These are phyloP conservation scores for Drosophila neocordata DNA, from an alignment of 1,140 invertebrate species.

Conservation along the genomic window DNA sequence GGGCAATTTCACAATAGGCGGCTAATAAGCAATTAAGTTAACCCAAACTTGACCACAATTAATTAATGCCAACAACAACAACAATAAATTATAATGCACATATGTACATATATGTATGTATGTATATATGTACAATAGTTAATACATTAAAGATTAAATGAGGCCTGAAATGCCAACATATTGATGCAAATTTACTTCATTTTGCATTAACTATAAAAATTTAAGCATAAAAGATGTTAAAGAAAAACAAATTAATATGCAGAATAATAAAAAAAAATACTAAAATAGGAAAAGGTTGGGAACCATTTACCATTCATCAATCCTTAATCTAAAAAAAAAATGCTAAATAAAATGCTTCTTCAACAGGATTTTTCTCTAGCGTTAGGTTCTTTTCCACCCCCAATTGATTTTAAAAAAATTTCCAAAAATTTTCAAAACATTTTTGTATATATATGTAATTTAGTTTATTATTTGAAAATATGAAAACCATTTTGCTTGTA, in stretches of 20 bases:
- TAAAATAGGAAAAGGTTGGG: too few relatives aligned
- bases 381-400: too few relatives aligned
- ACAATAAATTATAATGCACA: conserved; percentile 42
- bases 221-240: not conserved
- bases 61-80: conserved; percentile 31
- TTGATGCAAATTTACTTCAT: not conserved
- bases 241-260: not conserved
- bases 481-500: conserved; percentile 42
- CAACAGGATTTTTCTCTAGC: too few relatives aligned
- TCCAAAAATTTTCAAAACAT: too few relatives aligned
- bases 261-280: too few relatives aligned
- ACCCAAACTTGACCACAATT: conserved; percentile 53
- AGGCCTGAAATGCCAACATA: conserved; percentile 1
- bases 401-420: not conserved
- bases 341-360: too few relatives aligned
- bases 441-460: conserved; percentile 27
- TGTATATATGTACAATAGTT: not conserved
- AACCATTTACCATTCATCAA: too few relatives aligned
- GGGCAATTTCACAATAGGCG: conserved; percentile 34
- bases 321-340: too few relatives aligned
- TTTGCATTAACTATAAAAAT: not conserved
- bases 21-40: conserved; percentile 48
- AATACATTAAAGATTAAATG: conserved; percentile 6
- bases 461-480: conserved; percentile 54
- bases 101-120: not conserved